Evolutionary conservation across 53 echinoderm and acorn worm species (phyloP).

Genomic region (Mesocentrotus franciscanus): DNA sequence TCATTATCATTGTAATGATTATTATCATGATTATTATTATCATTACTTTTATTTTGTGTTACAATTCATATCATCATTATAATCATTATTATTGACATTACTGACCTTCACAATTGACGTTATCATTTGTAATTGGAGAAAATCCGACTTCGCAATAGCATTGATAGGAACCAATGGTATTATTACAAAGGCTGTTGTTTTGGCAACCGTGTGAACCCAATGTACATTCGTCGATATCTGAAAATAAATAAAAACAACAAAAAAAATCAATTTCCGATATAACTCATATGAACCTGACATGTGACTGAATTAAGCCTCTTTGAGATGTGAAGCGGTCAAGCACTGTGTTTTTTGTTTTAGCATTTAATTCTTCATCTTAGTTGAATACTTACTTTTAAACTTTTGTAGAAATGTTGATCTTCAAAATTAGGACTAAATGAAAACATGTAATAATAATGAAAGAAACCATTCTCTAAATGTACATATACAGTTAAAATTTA

Average conservation of each 20-base stretch:
- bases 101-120: not conserved
- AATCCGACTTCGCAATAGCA: slow-evolving; percentile 31
- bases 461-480: too few relatives aligned
- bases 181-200: slow-evolving; percentile 31
- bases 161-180: not conserved
- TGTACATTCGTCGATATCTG: slow-evolving; percentile 29
- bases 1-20: not conserved
- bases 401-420: too few relatives aligned
- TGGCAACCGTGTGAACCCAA: not conserved
- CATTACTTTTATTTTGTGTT: not conserved
- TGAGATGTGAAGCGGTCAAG: too few relatives aligned
- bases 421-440: too few relatives aligned
- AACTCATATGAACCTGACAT: too few relatives aligned
- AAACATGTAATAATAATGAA: too few relatives aligned
- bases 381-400: too few relatives aligned
- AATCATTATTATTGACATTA: not conserved
- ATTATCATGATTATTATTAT: not conserved
- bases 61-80: not conserved
- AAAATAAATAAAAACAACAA: not conserved
- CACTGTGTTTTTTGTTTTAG: too few relatives aligned
- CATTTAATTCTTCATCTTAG: too few relatives aligned
- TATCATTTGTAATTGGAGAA: not conserved
- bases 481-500: too few relatives aligned
- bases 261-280: too few relatives aligned
- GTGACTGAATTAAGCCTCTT: too few relatives aligned